These are phyloP conservation scores for Omphaloscelis lunosa DNA, from an alignment of 2,888 invertebrate species.

Conservation along the genomic window DNA sequence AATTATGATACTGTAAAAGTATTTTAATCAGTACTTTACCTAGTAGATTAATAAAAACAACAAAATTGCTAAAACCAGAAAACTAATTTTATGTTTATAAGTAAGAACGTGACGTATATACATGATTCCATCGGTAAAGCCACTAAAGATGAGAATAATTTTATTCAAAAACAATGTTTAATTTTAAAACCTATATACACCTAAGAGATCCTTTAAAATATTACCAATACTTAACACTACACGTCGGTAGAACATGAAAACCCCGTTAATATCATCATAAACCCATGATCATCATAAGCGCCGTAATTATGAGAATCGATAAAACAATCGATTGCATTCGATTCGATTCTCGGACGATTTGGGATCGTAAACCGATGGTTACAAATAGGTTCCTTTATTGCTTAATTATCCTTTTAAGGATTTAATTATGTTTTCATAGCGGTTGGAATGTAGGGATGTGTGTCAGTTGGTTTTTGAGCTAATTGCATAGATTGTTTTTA, in stretches of 20 bases:
- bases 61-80: not conserved
- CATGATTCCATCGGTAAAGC: not conserved
- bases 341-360: conserved; percentile 60
- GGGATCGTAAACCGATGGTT: conserved; percentile 72
- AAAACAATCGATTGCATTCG: conserved; percentile 69
- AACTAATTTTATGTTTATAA: not conserved
- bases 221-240: conserved; percentile 59
- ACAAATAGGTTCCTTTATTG: conserved; percentile 72
- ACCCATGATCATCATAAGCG: conserved; percentile 61
- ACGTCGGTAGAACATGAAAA: conserved; percentile 62
- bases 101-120: too few species aligned
- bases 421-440: conserved; percentile 68
- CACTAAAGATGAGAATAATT: not conserved
- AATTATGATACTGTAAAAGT: not conserved
- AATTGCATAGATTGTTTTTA: not conserved
- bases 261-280: conserved; percentile 62
- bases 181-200: conserved; percentile 15
- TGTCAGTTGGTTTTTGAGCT: conserved; percentile 28
- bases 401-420: conserved; percentile 68
- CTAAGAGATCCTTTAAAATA: conserved; percentile 49
- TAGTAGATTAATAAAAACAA: not conserved
- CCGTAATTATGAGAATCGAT: conserved; percentile 67
- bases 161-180: not conserved
- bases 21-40: not conserved
- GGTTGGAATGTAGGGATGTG: conserved; percentile 44